Conservation (phyloP, 2,797 vertebrate genomes). For the Lycodopsis pacificus region DNA sequence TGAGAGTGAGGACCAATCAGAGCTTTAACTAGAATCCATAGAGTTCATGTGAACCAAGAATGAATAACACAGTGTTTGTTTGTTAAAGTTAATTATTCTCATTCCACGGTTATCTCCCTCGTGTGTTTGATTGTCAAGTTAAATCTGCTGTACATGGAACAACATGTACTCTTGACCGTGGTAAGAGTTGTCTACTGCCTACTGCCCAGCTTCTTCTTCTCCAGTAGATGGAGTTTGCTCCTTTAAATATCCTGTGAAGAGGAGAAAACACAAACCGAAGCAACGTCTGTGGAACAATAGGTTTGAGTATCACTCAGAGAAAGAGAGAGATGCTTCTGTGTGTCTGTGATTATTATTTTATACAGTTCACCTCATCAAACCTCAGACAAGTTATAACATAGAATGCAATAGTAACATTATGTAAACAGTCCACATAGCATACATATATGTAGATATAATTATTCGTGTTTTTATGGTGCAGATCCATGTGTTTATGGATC, state of each 20-base stretch:
- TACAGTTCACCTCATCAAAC: no score
- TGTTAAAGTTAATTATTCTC: not conserved
- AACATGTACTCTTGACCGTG: not conserved
- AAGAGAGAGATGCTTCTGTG: not conserved
- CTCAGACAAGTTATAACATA: no score
- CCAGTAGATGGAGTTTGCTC: no score
- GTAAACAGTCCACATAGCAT: no score
- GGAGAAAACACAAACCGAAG: no score
- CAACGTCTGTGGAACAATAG: not conserved
- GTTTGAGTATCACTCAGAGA: not conserved
- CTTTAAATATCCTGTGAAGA: no score
- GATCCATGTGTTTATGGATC: no score
- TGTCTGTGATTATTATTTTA: not conserved
- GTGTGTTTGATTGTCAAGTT: not conserved
- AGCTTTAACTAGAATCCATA: slow-evolving; percentile 9
- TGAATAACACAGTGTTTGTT: not conserved
- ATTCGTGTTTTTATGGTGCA: no score
- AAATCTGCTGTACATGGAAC: not conserved
- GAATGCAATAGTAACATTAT: no score
- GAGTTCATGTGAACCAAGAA: not conserved
- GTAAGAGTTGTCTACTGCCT: not conserved
- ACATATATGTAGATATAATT: no score
- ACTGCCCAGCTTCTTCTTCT: not conserved
- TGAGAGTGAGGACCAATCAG: not conserved
- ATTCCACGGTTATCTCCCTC: not conserved